A percentile compares a stretch with the other conserved stretches of the same genome.
Conservation (phyloP, 2,797 vertebrate species). For the Halcyon badia region DNA sequence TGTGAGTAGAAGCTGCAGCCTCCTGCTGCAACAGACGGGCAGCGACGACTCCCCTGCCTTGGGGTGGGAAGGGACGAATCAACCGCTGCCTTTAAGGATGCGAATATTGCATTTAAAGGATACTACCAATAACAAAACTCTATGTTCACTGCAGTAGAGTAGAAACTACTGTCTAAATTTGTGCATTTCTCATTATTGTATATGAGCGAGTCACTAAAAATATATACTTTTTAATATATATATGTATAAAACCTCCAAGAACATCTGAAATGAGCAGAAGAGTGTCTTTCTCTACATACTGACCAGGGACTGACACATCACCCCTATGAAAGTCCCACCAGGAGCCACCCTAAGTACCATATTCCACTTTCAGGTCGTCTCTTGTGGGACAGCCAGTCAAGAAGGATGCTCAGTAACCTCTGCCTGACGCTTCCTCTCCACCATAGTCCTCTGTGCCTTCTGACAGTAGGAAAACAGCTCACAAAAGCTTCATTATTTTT, state of each 20-base stretch:
- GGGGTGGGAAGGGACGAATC: not conserved
- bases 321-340: not conserved
- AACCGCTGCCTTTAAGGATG: not conserved
- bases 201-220: no score
- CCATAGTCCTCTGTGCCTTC: not conserved
- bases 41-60: not conserved
- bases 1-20: not conserved
- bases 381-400: not conserved
- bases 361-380: fast-evolving
- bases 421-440: fast-evolving
- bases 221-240: no score
- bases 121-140: not conserved
- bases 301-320: not conserved
- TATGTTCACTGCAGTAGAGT: not conserved
- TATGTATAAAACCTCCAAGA: not conserved
- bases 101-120: not conserved
- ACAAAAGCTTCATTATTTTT: not conserved
- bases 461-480: not conserved
- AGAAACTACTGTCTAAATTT: not conserved
- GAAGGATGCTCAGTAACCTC: not conserved
- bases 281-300: not conserved
- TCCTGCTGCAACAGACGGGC: not conserved
- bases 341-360: not conserved
- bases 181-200: not conserved
- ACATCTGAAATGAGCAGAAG: not conserved